Evolutionary conservation across 2,113 vertebrate genomes (phyloP).

Genomic region (Camelus bactrianus): DNA sequence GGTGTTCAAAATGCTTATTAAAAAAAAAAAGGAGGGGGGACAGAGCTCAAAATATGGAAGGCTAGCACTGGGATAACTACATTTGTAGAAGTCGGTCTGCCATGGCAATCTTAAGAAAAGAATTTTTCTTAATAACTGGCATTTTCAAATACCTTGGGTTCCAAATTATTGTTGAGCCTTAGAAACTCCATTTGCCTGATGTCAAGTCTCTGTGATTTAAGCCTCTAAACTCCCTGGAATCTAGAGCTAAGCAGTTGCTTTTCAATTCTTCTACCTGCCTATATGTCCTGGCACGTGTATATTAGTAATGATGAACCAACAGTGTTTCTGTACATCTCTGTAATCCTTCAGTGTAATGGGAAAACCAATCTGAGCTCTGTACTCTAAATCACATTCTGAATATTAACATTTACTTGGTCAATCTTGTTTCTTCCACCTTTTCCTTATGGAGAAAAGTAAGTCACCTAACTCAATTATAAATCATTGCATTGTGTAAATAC

Average conservation of each 20-base stretch:
- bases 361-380: conserved; percentile 65
- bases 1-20: conserved; percentile 5
- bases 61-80: background rate
- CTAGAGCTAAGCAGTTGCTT: conserved; percentile 55
- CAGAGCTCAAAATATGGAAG: background rate
- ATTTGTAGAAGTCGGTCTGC: conserved; percentile 62
- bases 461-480: conserved; percentile 47
- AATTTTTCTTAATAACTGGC: conserved; percentile 81
- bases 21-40: background rate
- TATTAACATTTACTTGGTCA: conserved; percentile 77
- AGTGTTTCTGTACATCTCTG: conserved; percentile 60
- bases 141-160: conserved; percentile 77
- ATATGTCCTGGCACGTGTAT: conserved; percentile 45
- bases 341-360: conserved; percentile 77
- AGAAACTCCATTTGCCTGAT: conserved; percentile 84
- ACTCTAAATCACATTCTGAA: conserved; percentile 76
- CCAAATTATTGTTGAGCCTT: conserved; percentile 80
- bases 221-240: conserved; percentile 67
- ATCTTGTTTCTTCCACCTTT: conserved; percentile 67
- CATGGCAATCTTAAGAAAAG: conserved; percentile 58
- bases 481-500: conserved; percentile 37
- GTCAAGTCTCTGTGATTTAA: conserved; percentile 82
- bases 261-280: conserved; percentile 72
- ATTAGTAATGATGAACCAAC: conserved; percentile 74
- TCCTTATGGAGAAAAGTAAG: conserved; percentile 46